phyloP scores from a whole-genome alignment of 2,797 vertebrate genomes.

The Orestias chungarensis region DNA sequence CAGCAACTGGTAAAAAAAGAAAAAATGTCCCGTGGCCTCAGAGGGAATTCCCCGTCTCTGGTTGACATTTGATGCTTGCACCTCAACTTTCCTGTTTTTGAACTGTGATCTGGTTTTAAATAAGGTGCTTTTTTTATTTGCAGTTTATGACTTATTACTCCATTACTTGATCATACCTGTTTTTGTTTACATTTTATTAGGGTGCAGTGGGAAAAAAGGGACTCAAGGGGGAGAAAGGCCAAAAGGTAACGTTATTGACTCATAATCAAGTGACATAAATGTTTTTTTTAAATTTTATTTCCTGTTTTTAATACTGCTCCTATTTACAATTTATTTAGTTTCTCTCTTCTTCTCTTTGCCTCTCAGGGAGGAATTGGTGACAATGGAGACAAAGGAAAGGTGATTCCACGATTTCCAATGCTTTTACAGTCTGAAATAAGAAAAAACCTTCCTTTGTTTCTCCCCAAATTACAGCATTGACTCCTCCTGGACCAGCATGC shows the following conservation, averaged over 20 bases:
- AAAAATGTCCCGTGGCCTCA: neutral
- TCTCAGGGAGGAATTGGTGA: conserved; percentile 71
- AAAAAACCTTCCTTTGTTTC: neutral
- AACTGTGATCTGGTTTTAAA: neutral
- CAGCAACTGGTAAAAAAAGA: neutral
- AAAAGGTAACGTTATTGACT: conserved; percentile 66
- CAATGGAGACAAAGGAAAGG: conserved; percentile 83
- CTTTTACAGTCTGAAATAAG: neutral
- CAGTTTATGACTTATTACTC: conserved; percentile 1
- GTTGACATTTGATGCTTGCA: neutral
- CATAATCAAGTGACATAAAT: conserved; percentile 7
- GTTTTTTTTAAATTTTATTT: conserved; percentile 3
- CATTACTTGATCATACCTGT: neutral
- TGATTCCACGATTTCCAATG: conserved; percentile 32
- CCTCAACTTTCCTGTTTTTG: neutral
- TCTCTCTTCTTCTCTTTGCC: neutral
- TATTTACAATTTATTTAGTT: neutral
- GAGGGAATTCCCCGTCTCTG: neutral
- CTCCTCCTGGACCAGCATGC: neutral
- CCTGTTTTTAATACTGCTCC: conserved; percentile 23
- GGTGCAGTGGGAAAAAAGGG: conserved; percentile 72
- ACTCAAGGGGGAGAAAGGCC: conserved; percentile 69
- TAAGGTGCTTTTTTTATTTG: neutral
- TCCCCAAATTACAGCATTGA: neutral
- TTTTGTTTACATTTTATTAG: conserved; percentile 46